Base-by-base conservation (phyloP, 2,113 vertebrate genomes). In the Oxyruncus cristatus region DNA sequence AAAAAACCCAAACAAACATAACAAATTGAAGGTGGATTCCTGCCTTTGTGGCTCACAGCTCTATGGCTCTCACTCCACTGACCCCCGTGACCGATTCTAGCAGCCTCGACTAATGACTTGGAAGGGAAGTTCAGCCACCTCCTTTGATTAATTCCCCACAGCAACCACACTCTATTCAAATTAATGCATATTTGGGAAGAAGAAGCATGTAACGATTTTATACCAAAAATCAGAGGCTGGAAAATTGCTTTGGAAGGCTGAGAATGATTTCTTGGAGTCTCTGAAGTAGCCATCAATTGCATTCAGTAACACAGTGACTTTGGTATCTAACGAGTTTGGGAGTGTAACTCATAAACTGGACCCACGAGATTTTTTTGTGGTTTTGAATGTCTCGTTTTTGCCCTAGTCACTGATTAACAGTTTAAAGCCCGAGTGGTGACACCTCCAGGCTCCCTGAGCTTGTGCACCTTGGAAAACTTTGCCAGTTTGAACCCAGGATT, bases 241-340 rank as follows among this genome's bases (percentile, higher is more conserved):
- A 97, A 98, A 98, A 98, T 96, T 95, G 77, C 89, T 97, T 98
- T 96, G 52, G 13, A 97, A 82, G 68, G 33, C 73, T 91, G 80
- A 91, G 66, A 82, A 85, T 86, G 67, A 92, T 95, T 96, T 97
- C 80, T 93, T 14, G 12, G 82, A 89, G 47, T 42, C 58, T 92
- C 12, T 93, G 92, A 52, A 63, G 84, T 76, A 92, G 96, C 83
- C 66, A 58, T 77, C 37, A 78, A 77, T 97, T 89, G 85, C 55
- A 56, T 80, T 85, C 62, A 46, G 59, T 66, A 61, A 68, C 3
- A 5, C 30, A 41, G 56, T 89, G 85, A 74, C 78, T 96, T 70
- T 65, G 33, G 23, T 35, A 81, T 42, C 65, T 50, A 76, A 87
- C 18, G 41, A 91, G 37, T 17, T 78, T 77, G 85, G n/a, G 21